Conservation (phyloP, 2,888 invertebrate species). For the Nematopogon swammerdamellus region DNA sequence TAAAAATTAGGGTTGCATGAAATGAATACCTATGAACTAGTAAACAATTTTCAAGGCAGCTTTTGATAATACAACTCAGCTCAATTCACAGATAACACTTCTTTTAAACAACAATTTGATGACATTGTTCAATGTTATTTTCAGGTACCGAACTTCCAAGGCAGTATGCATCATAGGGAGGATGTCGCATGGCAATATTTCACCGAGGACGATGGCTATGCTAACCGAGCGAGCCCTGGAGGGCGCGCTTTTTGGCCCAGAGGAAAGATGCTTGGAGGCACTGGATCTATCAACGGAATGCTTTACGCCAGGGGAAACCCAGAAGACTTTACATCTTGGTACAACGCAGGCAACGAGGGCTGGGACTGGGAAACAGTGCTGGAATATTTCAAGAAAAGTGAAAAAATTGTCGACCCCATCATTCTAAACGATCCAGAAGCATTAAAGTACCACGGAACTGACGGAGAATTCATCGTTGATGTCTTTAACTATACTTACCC, state of each 20-base stretch:
- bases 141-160: slow-evolving; percentile 37
- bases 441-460: slow-evolving; percentile 35
- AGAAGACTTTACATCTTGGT: slow-evolving; percentile 37
- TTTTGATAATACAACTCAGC: no score
- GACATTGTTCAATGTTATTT: slow-evolving; percentile 12
- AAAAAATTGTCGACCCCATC: slow-evolving; percentile 33
- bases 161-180: slow-evolving; percentile 24
- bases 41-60: no score
- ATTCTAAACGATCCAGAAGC: slow-evolving; percentile 33
- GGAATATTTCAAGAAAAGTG: slow-evolving; percentile 40
- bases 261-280: slow-evolving; percentile 39
- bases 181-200: slow-evolving; percentile 31
- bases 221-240: slow-evolving; percentile 23
- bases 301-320: slow-evolving; percentile 38
- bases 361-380: slow-evolving; percentile 40
- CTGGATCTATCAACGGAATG: slow-evolving; percentile 40
- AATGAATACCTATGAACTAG: no score
- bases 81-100: no score
- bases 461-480: slow-evolving; percentile 49
- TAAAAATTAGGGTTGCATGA: no score
- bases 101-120: no score
- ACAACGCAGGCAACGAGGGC: slow-evolving; percentile 26
- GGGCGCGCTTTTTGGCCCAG: slow-evolving; percentile 39
- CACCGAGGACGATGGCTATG: slow-evolving; percentile 29
- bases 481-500: slow-evolving; percentile 38